phyloP scores from a whole-genome alignment of 2,113 vertebrate genomes.

The Callaeas wilsoni region DNA sequence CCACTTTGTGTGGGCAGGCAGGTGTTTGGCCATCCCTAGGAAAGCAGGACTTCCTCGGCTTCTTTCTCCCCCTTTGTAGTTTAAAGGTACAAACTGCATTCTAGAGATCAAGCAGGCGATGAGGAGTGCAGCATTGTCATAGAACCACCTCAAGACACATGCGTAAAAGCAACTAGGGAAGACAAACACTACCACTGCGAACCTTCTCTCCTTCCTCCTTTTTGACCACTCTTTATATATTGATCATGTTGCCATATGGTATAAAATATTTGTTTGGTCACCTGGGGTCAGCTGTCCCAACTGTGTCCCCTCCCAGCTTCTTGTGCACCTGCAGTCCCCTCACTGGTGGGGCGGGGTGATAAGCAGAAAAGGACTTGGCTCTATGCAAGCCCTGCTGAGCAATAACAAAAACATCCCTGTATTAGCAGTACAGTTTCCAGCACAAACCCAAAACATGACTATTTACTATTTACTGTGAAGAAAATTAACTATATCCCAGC shows the following conservation, averaged over 20 bases:
- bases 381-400: not conserved
- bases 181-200: not conserved
- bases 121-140: too few species aligned
- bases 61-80: too few species aligned
- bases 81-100: too few species aligned
- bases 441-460: not conserved
- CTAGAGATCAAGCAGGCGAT: too few species aligned
- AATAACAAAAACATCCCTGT: not conserved
- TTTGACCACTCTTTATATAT: rapidly evolving
- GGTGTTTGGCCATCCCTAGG: not conserved
- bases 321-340: not conserved
- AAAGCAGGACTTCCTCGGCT: too few species aligned
- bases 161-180: rapidly evolving
- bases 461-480: not conserved
- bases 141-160: too few species aligned
- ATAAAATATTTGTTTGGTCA: not conserved
- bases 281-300: not conserved
- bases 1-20: not conserved
- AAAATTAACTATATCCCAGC: not conserved
- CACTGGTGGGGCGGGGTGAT: not conserved
- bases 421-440: too few species aligned
- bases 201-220: not conserved
- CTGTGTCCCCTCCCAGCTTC: not conserved
- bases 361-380: not conserved
- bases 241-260: not conserved